These are phyloP conservation scores for Trichechus manatus DNA, from an alignment of 2,113 vertebrate genomes.

Conservation along the genomic window DNA sequence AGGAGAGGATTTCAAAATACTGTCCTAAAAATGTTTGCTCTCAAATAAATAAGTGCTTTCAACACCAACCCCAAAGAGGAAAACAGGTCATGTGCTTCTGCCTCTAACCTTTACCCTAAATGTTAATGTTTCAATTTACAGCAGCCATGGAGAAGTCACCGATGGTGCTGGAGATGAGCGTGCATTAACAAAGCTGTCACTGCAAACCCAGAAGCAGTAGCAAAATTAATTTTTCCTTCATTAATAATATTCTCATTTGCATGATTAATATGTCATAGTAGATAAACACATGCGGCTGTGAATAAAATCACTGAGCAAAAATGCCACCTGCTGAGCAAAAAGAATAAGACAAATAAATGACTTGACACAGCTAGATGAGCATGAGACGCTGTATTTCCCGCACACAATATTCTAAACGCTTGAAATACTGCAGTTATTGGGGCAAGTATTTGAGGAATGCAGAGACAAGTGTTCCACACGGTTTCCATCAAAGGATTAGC, in stretches of 20 bases:
- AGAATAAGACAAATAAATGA: conserved; percentile 81
- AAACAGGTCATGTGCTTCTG: conserved; percentile 27
- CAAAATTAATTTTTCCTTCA: conserved; percentile 84
- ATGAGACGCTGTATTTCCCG: not conserved
- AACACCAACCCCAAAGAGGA: not conserved
- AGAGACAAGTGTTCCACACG: not conserved
- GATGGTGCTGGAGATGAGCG: conserved; percentile 52
- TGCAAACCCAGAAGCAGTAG: conserved; percentile 73
- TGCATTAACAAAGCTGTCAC: conserved; percentile 78
- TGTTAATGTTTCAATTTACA: conserved; percentile 52
- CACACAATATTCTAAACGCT: conserved; percentile 17
- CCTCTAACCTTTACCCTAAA: conserved; percentile 77
- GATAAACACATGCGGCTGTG: conserved; percentile 70
- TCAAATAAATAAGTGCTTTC: not conserved
- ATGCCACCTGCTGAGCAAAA: conserved; percentile 84
- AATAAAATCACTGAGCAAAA: conserved; percentile 82
- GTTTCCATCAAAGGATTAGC: not conserved
- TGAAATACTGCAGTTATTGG: not conserved
- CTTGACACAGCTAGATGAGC: not conserved
- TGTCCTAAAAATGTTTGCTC: conserved; percentile 27
- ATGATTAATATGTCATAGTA: conserved; percentile 87
- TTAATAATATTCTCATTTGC: conserved; percentile 86
- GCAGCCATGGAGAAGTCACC: conserved; percentile 69
- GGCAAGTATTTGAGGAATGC: not conserved
- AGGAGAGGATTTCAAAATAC: conserved; percentile 64